Conservation (phyloP, 2,888 invertebrate genomes). For the Colletes collaris region DNA sequence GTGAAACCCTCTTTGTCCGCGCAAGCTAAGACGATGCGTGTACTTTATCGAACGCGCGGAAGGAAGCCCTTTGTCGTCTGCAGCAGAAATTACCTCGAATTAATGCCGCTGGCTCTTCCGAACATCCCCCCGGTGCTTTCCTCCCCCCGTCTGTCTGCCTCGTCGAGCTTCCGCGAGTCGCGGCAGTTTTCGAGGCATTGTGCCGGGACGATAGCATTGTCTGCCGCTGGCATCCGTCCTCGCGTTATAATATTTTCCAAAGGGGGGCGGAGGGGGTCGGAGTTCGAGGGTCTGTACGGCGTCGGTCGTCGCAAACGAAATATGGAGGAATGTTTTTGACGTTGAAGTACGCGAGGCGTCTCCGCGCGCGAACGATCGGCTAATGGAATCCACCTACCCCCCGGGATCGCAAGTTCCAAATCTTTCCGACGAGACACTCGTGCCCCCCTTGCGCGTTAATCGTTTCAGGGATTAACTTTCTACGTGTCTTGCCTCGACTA, state of each 20-base stretch:
- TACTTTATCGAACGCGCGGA: slow-evolving; percentile 47
- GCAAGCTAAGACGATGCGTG: slow-evolving; percentile 37
- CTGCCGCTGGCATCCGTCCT: slow-evolving; percentile 20
- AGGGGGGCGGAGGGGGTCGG: background rate
- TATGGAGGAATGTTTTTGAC: background rate
- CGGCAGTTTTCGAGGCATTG: slow-evolving; percentile 48
- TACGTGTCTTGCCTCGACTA: too few species aligned
- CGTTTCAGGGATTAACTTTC: too few species aligned
- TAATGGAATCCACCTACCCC: background rate
- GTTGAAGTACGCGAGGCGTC: background rate
- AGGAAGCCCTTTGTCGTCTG: slow-evolving; percentile 62
- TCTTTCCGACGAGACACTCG: too few species aligned
- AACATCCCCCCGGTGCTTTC: slow-evolving; percentile 1
- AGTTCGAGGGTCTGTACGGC: background rate
- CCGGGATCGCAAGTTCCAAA: too few species aligned
- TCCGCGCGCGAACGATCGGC: background rate
- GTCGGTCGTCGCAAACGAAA: background rate
- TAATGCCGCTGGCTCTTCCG: slow-evolving; percentile 50
- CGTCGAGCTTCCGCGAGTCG: slow-evolving; percentile 18
- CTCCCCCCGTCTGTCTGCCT: slow-evolving; percentile 4
- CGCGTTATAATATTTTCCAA: slow-evolving; percentile 1
- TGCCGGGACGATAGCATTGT: slow-evolving; percentile 15
- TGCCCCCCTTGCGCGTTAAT: too few species aligned
- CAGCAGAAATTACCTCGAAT: slow-evolving; percentile 62
- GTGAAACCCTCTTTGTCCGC: slow-evolving; percentile 49